These are phyloP conservation scores for Aphelocoma californica DNA, from an alignment of 2,797 vertebrate genomes.

Conservation along the genomic window DNA sequence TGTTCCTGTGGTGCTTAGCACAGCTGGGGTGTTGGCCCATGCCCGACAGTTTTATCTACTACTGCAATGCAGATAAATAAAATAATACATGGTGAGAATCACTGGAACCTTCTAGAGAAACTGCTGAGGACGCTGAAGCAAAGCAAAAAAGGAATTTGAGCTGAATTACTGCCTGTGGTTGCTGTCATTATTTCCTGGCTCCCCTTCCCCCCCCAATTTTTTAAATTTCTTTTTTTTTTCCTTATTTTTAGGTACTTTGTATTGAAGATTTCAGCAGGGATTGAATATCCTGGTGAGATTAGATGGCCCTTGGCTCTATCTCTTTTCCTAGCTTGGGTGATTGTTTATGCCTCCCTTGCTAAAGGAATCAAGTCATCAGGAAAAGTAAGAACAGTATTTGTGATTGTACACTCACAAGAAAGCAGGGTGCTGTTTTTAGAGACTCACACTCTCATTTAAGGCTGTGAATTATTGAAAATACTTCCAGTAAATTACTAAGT, in stretches of 20 bases:
- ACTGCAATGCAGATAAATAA: conserved; percentile 65
- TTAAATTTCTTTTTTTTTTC: no score
- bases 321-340: conserved; percentile 92
- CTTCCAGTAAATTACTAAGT: neutral
- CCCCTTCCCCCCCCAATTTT: neutral
- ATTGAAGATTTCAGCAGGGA: conserved; percentile 96
- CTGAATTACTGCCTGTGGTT: neutral
- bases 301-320: conserved; percentile 92
- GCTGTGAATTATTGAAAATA: neutral
- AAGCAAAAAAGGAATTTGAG: neutral
- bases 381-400: conserved; percentile 83
- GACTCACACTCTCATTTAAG: accelerated
- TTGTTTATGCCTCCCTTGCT: conserved; percentile 93
- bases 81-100: conserved; percentile 18
- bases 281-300: conserved; percentile 94
- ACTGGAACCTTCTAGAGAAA: neutral
- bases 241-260: conserved; percentile 88
- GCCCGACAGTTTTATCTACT: neutral
- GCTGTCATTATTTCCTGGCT: neutral
- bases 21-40: neutral
- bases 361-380: conserved; percentile 99
- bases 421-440: neutral
- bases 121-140: neutral
- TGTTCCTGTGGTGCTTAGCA: neutral
- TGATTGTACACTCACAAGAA: neutral